Evolutionary conservation across 2,113 vertebrate species (phyloP).

Genomic region (Pterophyllum scalare): DNA sequence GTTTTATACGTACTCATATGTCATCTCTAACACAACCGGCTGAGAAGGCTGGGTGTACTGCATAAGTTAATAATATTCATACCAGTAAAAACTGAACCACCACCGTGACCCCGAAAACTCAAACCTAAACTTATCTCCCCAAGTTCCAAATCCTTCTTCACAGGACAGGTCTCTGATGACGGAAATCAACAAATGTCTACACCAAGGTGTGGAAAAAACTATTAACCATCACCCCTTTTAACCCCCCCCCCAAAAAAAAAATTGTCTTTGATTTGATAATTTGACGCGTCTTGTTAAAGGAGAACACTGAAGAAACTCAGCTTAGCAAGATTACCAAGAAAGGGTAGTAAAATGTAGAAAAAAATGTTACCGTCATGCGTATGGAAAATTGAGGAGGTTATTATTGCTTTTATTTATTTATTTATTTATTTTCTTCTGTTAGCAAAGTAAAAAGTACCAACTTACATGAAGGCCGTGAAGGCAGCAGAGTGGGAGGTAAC

Average conservation of each 20-base stretch:
- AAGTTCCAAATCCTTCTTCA: too few species aligned
- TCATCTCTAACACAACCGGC: background rate
- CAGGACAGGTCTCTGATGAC: too few species aligned
- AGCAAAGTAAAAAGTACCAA: background rate
- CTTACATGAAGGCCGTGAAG: background rate
- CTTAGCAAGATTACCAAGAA: background rate
- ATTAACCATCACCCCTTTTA: too few species aligned
- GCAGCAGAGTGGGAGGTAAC: background rate
- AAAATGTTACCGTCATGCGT: background rate
- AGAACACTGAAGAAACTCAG: background rate
- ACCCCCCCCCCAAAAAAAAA: too few species aligned
- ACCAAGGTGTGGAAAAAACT: too few species aligned
- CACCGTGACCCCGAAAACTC: too few species aligned
- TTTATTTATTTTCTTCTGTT: background rate
- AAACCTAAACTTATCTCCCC: too few species aligned
- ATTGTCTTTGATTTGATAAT: background rate
- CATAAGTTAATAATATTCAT: too few species aligned
- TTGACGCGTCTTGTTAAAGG: background rate
- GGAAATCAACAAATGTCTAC: too few species aligned
- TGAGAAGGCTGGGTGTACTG: background rate
- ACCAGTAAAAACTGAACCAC: too few species aligned
- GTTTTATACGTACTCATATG: background rate
- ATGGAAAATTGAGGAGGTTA: background rate
- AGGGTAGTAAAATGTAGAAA: background rate
- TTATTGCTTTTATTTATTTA: too few species aligned